Evolutionary conservation across 2,797 vertebrate species (phyloP).

Genomic region (Poliocrania exsul): DNA sequence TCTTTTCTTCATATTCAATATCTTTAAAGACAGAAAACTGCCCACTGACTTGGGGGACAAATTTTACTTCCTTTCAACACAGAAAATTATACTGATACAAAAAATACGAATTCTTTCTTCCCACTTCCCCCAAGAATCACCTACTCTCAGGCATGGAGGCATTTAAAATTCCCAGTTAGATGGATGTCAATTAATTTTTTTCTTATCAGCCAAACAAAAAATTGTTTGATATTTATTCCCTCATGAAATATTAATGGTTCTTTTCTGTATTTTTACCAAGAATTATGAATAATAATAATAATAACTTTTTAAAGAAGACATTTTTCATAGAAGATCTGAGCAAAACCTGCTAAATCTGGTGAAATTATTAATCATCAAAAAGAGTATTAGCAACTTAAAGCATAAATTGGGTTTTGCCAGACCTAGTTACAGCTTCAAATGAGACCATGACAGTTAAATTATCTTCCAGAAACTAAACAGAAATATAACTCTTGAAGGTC

Average conservation of each 20-base stretch:
- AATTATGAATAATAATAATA: neutral
- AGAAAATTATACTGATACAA: neutral
- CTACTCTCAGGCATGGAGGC: neutral
- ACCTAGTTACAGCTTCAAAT: neutral
- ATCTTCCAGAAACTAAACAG: neutral
- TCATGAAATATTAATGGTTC: neutral
- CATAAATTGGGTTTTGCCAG: neutral
- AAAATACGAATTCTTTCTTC: neutral
- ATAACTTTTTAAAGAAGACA: neutral
- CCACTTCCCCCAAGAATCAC: neutral
- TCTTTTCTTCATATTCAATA: neutral
- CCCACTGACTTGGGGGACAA: neutral
- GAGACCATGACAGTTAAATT: neutral
- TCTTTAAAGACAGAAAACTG: neutral
- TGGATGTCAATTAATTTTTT: neutral
- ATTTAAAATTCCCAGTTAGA: neutral
- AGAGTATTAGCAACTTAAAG: neutral
- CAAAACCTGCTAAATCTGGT: neutral
- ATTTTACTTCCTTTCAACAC: neutral
- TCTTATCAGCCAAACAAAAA: rapidly evolving
- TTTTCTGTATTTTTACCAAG: neutral
- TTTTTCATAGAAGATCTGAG: neutral
- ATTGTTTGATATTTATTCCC: neutral
- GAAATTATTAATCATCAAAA: neutral
- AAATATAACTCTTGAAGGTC: neutral